phyloP scores from a whole-genome alignment of 2,113 vertebrate genomes.

The Microcebus griseorufus region DNA sequence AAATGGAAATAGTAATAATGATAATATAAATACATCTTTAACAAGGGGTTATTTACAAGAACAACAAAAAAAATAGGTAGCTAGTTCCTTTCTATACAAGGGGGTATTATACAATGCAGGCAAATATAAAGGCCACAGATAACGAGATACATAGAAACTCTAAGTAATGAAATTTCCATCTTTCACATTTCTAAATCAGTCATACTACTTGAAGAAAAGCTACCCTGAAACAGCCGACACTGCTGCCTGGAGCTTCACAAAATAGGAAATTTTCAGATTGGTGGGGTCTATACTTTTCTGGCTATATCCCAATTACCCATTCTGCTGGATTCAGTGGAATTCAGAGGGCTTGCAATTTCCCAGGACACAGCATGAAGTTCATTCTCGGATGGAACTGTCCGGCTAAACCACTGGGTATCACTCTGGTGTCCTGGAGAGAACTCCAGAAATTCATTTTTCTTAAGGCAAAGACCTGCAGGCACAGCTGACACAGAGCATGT shows the following conservation, averaged over 20 bases:
- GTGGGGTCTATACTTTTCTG: not conserved
- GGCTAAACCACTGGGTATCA: not conserved
- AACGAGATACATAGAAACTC: not conserved
- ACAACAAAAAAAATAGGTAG: not conserved
- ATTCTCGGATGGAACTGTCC: not conserved
- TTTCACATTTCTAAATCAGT: not conserved
- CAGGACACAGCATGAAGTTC: not conserved
- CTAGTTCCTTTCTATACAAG: not conserved
- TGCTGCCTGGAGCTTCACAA: not conserved
- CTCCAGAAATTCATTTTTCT: not conserved
- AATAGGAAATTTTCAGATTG: not conserved
- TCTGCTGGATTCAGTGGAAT: not conserved
- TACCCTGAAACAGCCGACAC: fast-evolving
- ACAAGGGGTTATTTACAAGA: not conserved
- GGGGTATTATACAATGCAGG: not conserved
- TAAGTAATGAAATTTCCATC: not conserved
- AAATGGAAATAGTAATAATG: not conserved
- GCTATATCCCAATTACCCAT: not conserved
- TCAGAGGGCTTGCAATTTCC: not conserved
- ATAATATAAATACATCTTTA: not conserved
- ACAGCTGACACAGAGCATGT: not conserved
- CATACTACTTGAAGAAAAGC: not conserved
- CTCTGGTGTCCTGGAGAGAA: not conserved
- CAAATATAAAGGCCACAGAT: not conserved
- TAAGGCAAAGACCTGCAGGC: not conserved